Evolutionary conservation across 2,888 invertebrate genomes (phyloP), one percentile per base, ranked within the genome.

Genomic region (Thecophora atra): DNA sequence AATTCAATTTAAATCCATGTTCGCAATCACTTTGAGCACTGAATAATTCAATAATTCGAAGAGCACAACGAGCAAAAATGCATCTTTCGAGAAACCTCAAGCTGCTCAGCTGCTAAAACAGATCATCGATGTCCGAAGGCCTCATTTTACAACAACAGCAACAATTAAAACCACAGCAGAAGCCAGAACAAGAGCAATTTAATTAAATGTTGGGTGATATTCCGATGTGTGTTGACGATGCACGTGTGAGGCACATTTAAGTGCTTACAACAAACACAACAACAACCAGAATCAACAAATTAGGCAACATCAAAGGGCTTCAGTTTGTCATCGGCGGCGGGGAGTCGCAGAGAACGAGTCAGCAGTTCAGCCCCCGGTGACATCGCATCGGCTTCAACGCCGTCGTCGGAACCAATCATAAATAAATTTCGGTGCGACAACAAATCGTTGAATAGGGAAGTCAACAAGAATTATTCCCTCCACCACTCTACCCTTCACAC

Each of bases 211-310:
- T 37, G 37, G 37, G 6, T 37, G 30, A 30, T 30, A 30, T 30
- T 30, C 30, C 13, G 24, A n/a, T 28, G 62, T 30, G 62, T 28
- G 62, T 62, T 19, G 37, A 42, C 21, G 2, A 37, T 37, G 37
- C 62, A 62, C 42, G 62, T 62, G 62, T 62, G 30, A 28, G 42
- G 62, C 62, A 62, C 62, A 62, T 62, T 62, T 62, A 19, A 37
- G 42, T 37, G 37, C 30, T 62, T 62, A 62, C 62, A 62, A 62
- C 62, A n/a, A n/a, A n/a, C n/a, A n/a, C n/a, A 62, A 62, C 62
- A 62, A 26, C 62, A 37, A 62, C 19, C 19, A 62, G 11, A 6
- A 37, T 11, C 37, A 37, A 13, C 62, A 62, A 42, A 30, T 62
- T 62, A 37, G 62, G 37, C 62, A 62, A 62, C 62, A 19, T 56